Evolutionary conservation across 1,140 invertebrate species (phyloP).

Genomic region (Pomacea maculata): DNA sequence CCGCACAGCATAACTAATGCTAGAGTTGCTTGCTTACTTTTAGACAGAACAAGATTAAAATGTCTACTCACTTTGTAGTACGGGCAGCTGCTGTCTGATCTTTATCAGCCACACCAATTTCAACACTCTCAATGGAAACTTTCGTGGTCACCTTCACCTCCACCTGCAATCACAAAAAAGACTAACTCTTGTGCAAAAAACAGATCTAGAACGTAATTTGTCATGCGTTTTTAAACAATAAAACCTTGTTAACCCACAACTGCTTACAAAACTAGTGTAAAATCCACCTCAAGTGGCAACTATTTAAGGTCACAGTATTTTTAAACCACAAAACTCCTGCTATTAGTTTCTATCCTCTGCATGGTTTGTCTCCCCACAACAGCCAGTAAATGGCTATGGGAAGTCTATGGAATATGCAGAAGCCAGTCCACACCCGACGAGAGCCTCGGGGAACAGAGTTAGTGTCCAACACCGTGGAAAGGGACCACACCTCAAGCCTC

Average conservation of each 20-base stretch:
- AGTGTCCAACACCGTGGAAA: no score
- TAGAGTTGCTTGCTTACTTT: neutral
- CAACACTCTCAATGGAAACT: conserved; percentile 79
- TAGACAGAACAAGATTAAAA: neutral
- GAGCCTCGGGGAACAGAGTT: no score
- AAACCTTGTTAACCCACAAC: neutral
- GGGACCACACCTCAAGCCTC: no score
- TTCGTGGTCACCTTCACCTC: conserved; percentile 66
- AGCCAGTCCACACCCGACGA: conserved; percentile 1
- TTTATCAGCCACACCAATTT: conserved; percentile 89
- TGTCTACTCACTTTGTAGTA: conserved; percentile 73
- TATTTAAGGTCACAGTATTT: no score
- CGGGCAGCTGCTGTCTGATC: conserved; percentile 73
- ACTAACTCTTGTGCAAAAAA: neutral
- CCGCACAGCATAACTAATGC: no score
- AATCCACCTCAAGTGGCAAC: no score
- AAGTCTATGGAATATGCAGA: conserved; percentile 17
- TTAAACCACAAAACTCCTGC: no score
- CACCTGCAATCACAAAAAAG: conserved; percentile 43
- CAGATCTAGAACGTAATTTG: neutral
- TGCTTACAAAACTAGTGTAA: no score
- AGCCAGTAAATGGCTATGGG: neutral
- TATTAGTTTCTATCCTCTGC: no score
- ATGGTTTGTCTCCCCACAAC: neutral
- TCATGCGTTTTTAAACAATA: neutral